These are phyloP conservation scores for Aspidiotus destructor DNA, from an alignment of 2,888 invertebrate genomes.

Conservation along the genomic window DNA sequence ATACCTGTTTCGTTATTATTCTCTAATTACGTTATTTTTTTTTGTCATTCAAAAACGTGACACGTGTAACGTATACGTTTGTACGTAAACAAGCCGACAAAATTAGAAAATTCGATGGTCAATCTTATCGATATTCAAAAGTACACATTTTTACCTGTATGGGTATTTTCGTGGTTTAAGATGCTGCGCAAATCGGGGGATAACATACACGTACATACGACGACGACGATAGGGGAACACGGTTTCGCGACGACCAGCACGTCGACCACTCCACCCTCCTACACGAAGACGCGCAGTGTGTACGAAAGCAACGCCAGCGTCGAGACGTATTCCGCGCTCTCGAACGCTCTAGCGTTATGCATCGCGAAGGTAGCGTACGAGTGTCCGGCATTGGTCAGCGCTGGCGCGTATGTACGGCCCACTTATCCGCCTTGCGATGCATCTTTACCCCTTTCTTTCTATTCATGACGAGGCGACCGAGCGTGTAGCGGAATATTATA, in stretches of 20 bases:
- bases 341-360: neutral
- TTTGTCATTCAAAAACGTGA: no score
- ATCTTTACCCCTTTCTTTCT: constrained; percentile 14
- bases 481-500: constrained; percentile 3
- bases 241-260: constrained; percentile 11
- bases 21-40: no score
- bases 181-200: constrained; percentile 28
- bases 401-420: constrained; percentile 13
- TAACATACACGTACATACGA: constrained; percentile 8
- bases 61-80: no score
- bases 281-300: constrained; percentile 16
- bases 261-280: constrained; percentile 27
- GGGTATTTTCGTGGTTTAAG: constrained; percentile 7
- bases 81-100: neutral
- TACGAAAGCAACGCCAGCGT: constrained; percentile 24
- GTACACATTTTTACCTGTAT: constrained; percentile 22
- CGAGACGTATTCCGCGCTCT: constrained; percentile 3
- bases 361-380: neutral
- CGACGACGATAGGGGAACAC: constrained; percentile 19
- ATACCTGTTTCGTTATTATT: no score
- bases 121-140: neutral
- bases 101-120: neutral
- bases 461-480: neutral
- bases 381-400: constrained; percentile 30
- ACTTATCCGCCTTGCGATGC: constrained; percentile 19